These are phyloP conservation scores for Leuciscus waleckii DNA, from an alignment of 2,797 vertebrate genomes.

Conservation along the genomic window DNA sequence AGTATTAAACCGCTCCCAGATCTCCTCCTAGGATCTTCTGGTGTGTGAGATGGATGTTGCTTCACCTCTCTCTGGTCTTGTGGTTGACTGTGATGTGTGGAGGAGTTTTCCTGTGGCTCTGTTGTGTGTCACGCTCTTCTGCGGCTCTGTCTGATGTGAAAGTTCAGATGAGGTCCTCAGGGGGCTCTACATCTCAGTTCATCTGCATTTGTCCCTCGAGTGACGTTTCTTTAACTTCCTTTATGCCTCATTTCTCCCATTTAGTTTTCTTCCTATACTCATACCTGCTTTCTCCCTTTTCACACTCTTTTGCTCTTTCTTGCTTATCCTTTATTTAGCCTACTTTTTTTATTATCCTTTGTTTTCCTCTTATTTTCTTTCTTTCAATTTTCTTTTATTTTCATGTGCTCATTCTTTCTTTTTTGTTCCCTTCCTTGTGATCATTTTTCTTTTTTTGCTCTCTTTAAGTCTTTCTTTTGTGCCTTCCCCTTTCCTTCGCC, in stretches of 20 bases:
- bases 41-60: not conserved
- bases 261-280: not conserved
- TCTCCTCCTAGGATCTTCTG: not conserved
- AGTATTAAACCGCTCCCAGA: not conserved
- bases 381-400: not conserved
- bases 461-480: not conserved
- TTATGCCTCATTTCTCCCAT: conserved; percentile 12
- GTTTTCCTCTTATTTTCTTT: not conserved
- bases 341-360: not conserved
- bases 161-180: conserved; percentile 63
- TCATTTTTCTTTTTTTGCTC: too few relatives aligned
- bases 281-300: not conserved
- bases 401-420: not conserved
- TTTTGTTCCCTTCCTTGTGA: too few relatives aligned
- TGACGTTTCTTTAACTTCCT: conserved; percentile 55
- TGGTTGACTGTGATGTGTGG: conserved; percentile 7
- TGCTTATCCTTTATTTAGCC: not conserved
- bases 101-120: conserved; percentile 30
- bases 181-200: conserved; percentile 59
- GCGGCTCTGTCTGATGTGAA: conserved; percentile 4
- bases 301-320: not conserved
- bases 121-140: conserved; percentile 20
- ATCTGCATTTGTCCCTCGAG: conserved; percentile 65
- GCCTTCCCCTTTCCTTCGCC: not conserved
- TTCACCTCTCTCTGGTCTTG: not conserved